Evolutionary conservation across 2,888 invertebrate genomes (phyloP).

Genomic region (Stomorhina lunata): DNA sequence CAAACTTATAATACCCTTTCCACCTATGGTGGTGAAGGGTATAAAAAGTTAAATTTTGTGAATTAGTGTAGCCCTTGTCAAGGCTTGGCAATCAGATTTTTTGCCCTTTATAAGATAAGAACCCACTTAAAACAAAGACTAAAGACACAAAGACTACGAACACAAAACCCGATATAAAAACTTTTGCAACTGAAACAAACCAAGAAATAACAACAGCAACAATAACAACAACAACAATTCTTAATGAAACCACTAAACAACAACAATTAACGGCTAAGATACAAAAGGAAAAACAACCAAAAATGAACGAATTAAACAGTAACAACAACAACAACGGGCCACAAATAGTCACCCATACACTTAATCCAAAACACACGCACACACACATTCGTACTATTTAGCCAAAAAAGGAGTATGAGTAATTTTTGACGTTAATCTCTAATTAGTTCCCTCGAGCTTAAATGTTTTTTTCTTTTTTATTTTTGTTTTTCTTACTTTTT

Average conservation of each 20-base stretch:
- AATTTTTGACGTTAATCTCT: constrained; percentile 78
- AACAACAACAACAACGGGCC: constrained; percentile 9
- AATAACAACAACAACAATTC: constrained; percentile 16
- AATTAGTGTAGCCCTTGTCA: no score
- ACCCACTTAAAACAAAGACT: neutral
- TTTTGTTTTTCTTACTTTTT: neutral
- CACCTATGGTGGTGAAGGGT: no score
- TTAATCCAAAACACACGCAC: neutral
- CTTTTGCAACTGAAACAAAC: constrained; percentile 2
- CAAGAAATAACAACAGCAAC: neutral
- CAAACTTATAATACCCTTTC: no score
- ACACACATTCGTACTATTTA: constrained; percentile 54
- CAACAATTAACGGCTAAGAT: constrained; percentile 46
- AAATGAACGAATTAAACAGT: constrained; percentile 34
- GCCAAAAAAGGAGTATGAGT: constrained; percentile 66
- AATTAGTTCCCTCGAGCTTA: constrained; percentile 76
- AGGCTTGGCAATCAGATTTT: no score
- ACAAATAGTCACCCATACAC: neutral
- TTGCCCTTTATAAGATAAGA: no score
- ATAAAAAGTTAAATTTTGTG: no score
- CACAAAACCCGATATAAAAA: neutral
- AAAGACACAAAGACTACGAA: neutral
- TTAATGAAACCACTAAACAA: constrained; percentile 52
- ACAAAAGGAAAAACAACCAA: constrained; percentile 9
- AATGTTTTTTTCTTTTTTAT: neutral